A percentile compares a stretch with the other conserved stretches of the same genome.
Evolutionary conservation across 2,888 invertebrate genomes (phyloP).

Genomic region (Dynastes maya): DNA sequence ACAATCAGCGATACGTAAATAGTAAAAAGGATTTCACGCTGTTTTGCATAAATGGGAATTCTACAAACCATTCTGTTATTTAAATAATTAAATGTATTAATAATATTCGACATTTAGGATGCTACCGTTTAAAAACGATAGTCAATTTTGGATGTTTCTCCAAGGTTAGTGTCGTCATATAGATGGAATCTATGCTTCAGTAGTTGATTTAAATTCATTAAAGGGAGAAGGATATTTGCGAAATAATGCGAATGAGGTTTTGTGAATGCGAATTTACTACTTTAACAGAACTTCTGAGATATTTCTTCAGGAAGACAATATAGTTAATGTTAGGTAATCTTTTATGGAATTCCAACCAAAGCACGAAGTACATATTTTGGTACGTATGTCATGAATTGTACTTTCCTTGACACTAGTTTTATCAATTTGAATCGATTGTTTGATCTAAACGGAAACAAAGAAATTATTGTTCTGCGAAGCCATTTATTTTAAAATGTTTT

Average conservation of each 20-base stretch:
- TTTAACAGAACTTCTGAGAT: no score
- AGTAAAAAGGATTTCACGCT: conserved; percentile 10
- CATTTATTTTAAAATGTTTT: no score
- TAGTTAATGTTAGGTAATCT: no score
- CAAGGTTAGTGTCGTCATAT: conserved; percentile 26
- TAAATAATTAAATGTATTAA: conserved; percentile 14
- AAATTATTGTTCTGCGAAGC: no score
- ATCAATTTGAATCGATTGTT: no score
- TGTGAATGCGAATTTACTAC: background rate
- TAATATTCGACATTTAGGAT: background rate
- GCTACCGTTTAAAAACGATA: background rate
- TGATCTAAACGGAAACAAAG: no score
- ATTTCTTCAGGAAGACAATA: no score
- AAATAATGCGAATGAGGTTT: background rate
- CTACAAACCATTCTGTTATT: conserved; percentile 4
- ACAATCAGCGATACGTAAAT: conserved; percentile 4
- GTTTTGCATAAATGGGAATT: conserved; percentile 5
- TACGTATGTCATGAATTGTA: no score
- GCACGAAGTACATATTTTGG: no score
- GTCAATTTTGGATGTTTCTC: background rate
- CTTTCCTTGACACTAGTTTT: no score
- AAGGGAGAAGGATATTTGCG: background rate
- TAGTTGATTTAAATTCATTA: conserved; percentile 21
- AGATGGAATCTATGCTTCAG: conserved; percentile 18
- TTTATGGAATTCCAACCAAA: no score